Evolutionary conservation across 1,140 invertebrate species (phyloP), one percentile per base, ranked within the genome.

Genomic region (Chrysopa pallens): DNA sequence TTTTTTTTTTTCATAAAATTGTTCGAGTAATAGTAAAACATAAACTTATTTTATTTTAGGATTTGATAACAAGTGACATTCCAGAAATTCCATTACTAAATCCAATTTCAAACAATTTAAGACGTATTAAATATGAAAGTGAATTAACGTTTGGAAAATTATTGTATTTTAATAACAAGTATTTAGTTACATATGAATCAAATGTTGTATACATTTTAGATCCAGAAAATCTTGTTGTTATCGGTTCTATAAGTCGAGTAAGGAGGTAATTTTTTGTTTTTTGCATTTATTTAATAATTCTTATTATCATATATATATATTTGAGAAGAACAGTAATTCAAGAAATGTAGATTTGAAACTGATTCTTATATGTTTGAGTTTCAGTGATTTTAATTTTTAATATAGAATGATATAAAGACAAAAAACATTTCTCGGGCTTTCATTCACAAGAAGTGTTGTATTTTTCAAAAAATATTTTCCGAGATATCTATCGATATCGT

Each of bases 151-250:
- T 89, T 53, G 77, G 81, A 0, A 67, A 68, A 7, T 52, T 89
- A 31, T 57, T 70, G 48, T 65, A 76, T 36, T 87, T 83, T 58
- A 64, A 66, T 42, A 76, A 76, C 23, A 73, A 77, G 43, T 69
- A 81, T 43, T 57, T 91, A 14, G 66, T 91, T 8, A 80, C 83
- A 1, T 80, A 81, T 58, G 76, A 76, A 58, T 72, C 76, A 29
- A 69, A 73, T 42, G 56, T 72, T 40, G 61, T 91, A 8, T 82
- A 81, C 52, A 66, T 91, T 11, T 58, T 92, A 11, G 78, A 89
- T 68, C 75, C 84, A 14, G 57, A 68, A 17, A 59, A 65, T 11
- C 56, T 74, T 7, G 63, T 62, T 12, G 65, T 73, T 5, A 59
- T 74, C 15, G 70, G 70, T 0, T 59, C 60, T 6, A 56, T 67